Base-by-base conservation (phyloP, 2,797 vertebrate genomes). In the Mionectes olivaceus region DNA sequence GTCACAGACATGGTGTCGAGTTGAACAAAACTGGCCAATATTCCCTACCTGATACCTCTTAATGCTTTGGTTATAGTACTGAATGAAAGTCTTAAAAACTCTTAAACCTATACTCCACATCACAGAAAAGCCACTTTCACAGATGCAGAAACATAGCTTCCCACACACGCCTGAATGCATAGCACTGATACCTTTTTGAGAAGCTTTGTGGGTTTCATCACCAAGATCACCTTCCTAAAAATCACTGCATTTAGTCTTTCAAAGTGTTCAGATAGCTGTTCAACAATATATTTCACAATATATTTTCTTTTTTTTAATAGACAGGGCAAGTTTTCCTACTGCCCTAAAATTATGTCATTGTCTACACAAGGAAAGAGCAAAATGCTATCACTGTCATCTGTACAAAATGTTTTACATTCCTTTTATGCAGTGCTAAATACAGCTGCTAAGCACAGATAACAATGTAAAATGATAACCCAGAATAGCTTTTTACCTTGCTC, bases 61-160 rank as follows among this genome's bases (percentile, higher is more conserved):
- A 94, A 96, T 97, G 97, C 98, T 98, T 98, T 98, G 98, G 98
- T 98, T 97, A 97, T 96, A 97, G 94, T 97, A 96, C 73, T 97
- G 94, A 95, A 97, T 92, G 59, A 94, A 94, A 82, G 74, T 95
- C 95, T 97, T 95, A 76, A 91, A 95, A 87, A 91, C 68, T 80
- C 81, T 95, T 90, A 94, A 93, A 76, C 83, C 90, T 95, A 89
- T 49, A 77, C 89, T 85, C 74, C 83, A 90, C 89, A 78, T 83
- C 81, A 94, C 95, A 94, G 55, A 93, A 96, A 97, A 95, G 86
- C 74, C 79, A 91, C 68, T 91, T 95, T 30, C 78, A 92, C 78
- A 83, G 64, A 46, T 32, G 61, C 74, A 83, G 90, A 91, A 81
- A 73, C 43, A 33, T 33, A 89, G 70, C 43, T 68, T 84, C 44